These are phyloP conservation scores for Dyspetes luteomarginatus DNA, from an alignment of 2,888 invertebrate genomes.

Conservation along the genomic window DNA sequence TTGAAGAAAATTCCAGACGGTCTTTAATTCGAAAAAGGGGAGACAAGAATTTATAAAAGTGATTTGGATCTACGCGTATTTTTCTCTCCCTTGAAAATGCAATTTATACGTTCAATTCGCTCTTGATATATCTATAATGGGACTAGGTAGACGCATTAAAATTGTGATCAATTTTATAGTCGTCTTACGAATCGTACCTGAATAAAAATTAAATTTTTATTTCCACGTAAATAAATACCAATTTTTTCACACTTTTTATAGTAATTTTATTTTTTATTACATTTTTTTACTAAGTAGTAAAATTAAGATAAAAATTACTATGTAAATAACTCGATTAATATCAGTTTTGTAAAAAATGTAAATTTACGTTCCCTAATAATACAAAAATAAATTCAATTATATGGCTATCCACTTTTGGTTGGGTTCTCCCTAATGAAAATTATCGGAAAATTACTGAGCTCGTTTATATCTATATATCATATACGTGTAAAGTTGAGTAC, in stretches of 20 bases:
- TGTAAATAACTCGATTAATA: neutral
- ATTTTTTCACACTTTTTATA: too few relatives aligned
- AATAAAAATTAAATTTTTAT: too few relatives aligned
- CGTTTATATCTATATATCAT: constrained; percentile 15
- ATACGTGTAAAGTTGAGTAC: constrained; percentile 21
- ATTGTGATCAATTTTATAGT: too few relatives aligned
- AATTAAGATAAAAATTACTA: neutral
- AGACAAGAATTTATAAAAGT: constrained; percentile 21
- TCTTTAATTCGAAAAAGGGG: constrained; percentile 41
- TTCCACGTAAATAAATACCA: too few relatives aligned
- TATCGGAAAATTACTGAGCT: constrained; percentile 27
- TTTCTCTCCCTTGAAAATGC: too few relatives aligned
- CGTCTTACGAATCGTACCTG: too few relatives aligned
- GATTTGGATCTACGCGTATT: constrained; percentile 26
- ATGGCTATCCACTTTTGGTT: constrained; percentile 19
- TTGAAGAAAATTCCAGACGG: constrained; percentile 13
- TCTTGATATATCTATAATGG: too few relatives aligned
- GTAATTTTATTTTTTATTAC: too few relatives aligned
- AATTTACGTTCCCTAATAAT: neutral
- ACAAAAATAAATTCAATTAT: constrained; percentile 39
- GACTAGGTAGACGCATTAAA: too few relatives aligned
- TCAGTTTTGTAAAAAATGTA: neutral
- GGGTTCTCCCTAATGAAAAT: constrained; percentile 34
- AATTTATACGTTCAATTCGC: too few relatives aligned
- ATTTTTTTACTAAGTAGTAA: neutral